Base-by-base conservation (phyloP, 2,113 vertebrate genomes). In the Phyllostomus hastatus region DNA sequence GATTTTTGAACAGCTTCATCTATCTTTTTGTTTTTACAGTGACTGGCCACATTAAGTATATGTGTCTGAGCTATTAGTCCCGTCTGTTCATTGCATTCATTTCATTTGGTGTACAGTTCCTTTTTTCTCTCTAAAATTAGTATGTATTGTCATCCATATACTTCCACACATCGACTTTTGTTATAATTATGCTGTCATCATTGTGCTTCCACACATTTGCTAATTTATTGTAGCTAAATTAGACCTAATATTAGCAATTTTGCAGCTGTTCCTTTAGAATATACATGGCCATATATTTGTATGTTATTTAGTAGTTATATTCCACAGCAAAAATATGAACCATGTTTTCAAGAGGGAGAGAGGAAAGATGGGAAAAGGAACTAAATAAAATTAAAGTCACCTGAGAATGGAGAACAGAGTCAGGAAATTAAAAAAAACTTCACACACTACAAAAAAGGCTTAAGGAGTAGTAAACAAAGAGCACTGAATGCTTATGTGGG, bases 171-270 rank as follows among this genome's bases (percentile, higher is more conserved):
- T 98, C 96, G 97, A 98, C 98, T 99, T 98, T 98, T 99, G 99
- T 98, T 99, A 98, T 98, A 99, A 99, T 99, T 99, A 99, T 95
- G 98, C 98, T 99, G 98, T 98, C 98, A 99, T 98, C 98, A 98
- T 98, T 97, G 98, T 97, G 98, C 98, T 98, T 98, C 98, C 98
- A 98, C 98, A 98, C 98, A 98, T 98, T 98, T 98, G 98, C 98
- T 99, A 99, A 99, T 99, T 99, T 99, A 99, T 99, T 99, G 98
- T 98, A 97, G 98, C 98, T 98, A 98, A 99, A 99, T 99, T 98
- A 99, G 98, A 98, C 98, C 98, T 98, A 98, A 98, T 99, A 99
- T 99, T 99, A 99, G 98, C 98, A 98, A 98, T 99, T 99, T 99
- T 99, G 98, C 98, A 99, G 98, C 99, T 99, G 99, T 98, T 98